A percentile compares a stretch with the other conserved stretches of the same genome.
These are phyloP conservation scores for Lissonota sp. DNA, from an alignment of 2,888 invertebrate genomes.

Conservation along the genomic window DNA sequence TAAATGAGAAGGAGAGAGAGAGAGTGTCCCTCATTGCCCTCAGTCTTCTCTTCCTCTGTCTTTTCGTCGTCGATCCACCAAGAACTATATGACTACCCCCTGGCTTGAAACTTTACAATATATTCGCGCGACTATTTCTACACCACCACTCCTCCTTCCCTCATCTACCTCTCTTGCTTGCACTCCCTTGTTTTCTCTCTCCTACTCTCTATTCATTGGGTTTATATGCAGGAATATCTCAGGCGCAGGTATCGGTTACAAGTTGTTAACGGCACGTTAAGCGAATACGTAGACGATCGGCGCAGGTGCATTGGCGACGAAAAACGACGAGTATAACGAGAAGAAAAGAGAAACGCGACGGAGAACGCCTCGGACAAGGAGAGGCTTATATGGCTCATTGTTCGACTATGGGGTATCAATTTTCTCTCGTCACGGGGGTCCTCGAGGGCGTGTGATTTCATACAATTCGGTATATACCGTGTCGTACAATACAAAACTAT, in stretches of 20 bases:
- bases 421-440: constrained; percentile 54
- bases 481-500: constrained; percentile 15
- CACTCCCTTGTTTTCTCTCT: neutral
- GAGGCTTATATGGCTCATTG: constrained; percentile 30
- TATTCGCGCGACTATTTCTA: constrained; percentile 50
- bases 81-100: constrained; percentile 44
- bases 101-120: constrained; percentile 57
- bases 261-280: constrained; percentile 75
- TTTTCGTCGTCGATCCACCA: constrained; percentile 35
- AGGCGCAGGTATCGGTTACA: constrained; percentile 79
- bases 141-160: neutral
- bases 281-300: constrained; percentile 55
- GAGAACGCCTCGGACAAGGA: neutral
- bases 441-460: constrained; percentile 62
- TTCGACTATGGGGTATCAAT: constrained; percentile 64
- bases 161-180: neutral
- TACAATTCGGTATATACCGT: constrained; percentile 43
- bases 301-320: constrained; percentile 61
- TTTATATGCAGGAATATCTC: constrained; percentile 38
- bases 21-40: constrained; percentile 8
- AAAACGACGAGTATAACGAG: constrained; percentile 21
- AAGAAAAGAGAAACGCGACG: neutral
- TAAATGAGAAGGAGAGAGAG: constrained; percentile 24
- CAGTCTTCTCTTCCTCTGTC: constrained; percentile 45
- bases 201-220: constrained; percentile 40